phyloP scores from a whole-genome alignment of 1,140 invertebrate genomes.

The Brachionus plicatilis region DNA sequence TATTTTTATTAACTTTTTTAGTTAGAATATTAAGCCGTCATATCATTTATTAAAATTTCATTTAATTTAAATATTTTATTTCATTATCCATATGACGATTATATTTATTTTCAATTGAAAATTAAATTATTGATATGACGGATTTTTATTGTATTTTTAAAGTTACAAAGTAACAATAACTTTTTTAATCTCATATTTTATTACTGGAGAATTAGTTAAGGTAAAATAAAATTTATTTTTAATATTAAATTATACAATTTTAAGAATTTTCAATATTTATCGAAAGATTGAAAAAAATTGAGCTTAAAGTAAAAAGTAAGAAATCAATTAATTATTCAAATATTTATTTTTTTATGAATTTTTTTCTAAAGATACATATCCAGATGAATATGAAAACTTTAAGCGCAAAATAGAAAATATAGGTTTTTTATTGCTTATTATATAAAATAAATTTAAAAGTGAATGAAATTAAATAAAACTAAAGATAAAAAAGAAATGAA shows the following conservation, averaged over 20 bases:
- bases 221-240: too few relatives aligned
- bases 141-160: too few relatives aligned
- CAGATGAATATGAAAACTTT: neutral
- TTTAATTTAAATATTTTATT: too few relatives aligned
- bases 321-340: neutral
- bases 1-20: neutral
- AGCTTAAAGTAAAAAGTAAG: neutral
- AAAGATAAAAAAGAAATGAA: neutral
- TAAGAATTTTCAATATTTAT: neutral
- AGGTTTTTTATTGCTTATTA: neutral
- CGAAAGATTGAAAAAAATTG: neutral
- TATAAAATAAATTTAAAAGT: neutral
- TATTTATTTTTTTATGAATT: neutral
- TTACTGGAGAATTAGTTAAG: too few relatives aligned
- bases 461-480: neutral
- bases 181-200: too few relatives aligned
- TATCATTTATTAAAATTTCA: too few relatives aligned
- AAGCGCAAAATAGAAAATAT: neutral
- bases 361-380: neutral
- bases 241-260: neutral
- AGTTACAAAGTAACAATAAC: too few relatives aligned
- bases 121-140: too few relatives aligned
- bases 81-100: too few relatives aligned
- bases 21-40: too few relatives aligned
- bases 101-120: too few relatives aligned